A percentile compares a stretch with the other conserved stretches of the same genome.
Conservation (phyloP, 2,888 invertebrate genomes). For the Lithodes maja region DNA sequence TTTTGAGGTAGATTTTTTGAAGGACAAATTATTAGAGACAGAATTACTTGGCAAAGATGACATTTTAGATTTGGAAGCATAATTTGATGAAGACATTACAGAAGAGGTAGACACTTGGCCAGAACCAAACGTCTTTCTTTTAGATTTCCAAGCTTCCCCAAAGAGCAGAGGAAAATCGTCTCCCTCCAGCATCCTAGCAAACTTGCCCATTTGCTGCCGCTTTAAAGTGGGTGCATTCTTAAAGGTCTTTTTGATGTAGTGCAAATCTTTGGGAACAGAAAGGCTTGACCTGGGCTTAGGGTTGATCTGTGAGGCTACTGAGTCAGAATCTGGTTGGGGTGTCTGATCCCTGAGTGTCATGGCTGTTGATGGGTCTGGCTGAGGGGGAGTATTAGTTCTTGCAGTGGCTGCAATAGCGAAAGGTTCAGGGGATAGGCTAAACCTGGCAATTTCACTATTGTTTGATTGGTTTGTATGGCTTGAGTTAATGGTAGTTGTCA, state of each 20-base stretch:
- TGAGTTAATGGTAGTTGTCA: not conserved
- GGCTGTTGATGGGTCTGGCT: not conserved
- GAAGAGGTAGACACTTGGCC: too few relatives aligned
- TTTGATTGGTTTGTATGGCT: not conserved
- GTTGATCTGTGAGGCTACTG: not conserved
- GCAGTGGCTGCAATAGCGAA: not conserved
- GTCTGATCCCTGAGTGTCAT: not conserved
- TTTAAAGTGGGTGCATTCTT: not conserved
- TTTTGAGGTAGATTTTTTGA: not conserved
- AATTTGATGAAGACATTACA: too few relatives aligned
- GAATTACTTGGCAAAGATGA: too few relatives aligned
- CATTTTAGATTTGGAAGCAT: too few relatives aligned
- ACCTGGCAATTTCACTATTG: too few relatives aligned
- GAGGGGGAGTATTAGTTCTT: not conserved
- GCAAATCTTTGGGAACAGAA: too few relatives aligned
- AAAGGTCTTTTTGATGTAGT: too few relatives aligned
- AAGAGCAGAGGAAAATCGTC: not conserved
- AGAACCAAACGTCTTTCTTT: not conserved
- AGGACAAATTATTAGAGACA: too few relatives aligned
- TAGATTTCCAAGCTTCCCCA: not conserved
- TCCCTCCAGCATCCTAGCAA: slow-evolving; percentile 11
- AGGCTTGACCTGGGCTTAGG: not conserved
- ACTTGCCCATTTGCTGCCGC: not conserved
- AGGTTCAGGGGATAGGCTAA: not conserved
- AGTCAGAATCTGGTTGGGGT: not conserved